Base-by-base conservation (phyloP, 1,140 invertebrate species). In the Trissolcus basalis region DNA sequence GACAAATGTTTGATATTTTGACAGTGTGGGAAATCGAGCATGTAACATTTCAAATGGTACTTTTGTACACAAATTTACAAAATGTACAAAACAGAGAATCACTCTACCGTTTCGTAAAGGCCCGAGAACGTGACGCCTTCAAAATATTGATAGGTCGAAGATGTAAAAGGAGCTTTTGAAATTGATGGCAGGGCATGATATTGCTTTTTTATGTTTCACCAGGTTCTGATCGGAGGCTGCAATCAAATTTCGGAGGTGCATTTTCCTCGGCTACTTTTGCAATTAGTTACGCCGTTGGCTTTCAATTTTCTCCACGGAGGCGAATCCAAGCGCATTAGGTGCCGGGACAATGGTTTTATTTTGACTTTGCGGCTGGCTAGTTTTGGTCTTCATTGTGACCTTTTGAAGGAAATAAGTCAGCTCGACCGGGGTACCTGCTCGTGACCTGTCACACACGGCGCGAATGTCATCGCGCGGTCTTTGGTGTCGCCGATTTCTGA, bases 401-500 rank as follows among this genome's bases (percentile, higher is more conserved):
- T 53, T 47, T 32, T 35, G 41, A 44, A 67, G 68, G 68, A 68
- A 51, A 63, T 72, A 63, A 72, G 67, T 67, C 63, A 36, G 61
- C 15, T 67, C 55, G 44, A 16, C 27, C n/a, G 45, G 39, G 15
- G 44, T 70, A 69, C 63, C 70, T 73, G 76, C 68, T 60, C 12
- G 39, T 35, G 36, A 69, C 61, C 71, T 71, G 61, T 71, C 71
- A 59, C 45, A 27, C 15, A 45, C 27, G 45, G 35, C 36, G 35
- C 19, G 41, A 51, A 60, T 39, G 51, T 71, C 68, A 71, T 35
- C 51, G 67, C 50, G 65, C 71, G 67, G 70, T 65, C 63, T 71
- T 78, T 78, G 48, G 13, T 27, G 14, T 0, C 13, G 61, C 77
- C 77, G 77, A 78, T 58, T 78, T 78, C 77, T 78, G 74, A 78